These are phyloP conservation scores for Parnassius mnemosyne DNA, from an alignment of 2,888 invertebrate genomes.

Conservation along the genomic window DNA sequence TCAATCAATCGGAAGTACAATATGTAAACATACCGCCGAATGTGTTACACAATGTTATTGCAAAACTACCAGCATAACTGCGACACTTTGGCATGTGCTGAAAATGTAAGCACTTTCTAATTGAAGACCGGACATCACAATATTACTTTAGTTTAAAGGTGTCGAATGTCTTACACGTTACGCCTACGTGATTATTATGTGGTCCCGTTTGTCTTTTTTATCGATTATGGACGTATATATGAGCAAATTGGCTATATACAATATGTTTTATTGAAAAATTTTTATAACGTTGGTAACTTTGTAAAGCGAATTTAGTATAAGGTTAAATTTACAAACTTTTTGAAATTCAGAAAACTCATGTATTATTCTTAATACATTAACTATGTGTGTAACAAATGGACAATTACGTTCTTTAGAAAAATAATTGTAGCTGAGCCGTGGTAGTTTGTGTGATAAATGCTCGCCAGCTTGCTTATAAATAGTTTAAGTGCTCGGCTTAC, in stretches of 20 bases:
- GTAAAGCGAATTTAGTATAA: too few relatives aligned
- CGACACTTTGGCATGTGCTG: conserved; percentile 62
- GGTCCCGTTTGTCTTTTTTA: not conserved
- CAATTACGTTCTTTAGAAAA: too few relatives aligned
- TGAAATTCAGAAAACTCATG: too few relatives aligned
- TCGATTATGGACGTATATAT: not conserved
- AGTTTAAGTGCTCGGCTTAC: too few relatives aligned
- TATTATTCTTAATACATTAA: too few relatives aligned
- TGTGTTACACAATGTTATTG: conserved; percentile 63
- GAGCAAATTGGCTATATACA: not conserved
- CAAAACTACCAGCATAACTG: conserved; percentile 42
- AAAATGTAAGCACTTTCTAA: conserved; percentile 64
- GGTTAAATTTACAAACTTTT: too few relatives aligned
- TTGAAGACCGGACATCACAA: conserved; percentile 39
- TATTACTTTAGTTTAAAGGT: conserved; percentile 33
- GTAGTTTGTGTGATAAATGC: too few relatives aligned
- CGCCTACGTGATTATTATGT: conserved; percentile 9
- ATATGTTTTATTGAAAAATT: too few relatives aligned
- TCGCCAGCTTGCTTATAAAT: too few relatives aligned
- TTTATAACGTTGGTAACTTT: too few relatives aligned
- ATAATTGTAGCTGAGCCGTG: too few relatives aligned
- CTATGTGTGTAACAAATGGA: too few relatives aligned
- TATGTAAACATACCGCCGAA: conserved; percentile 57
- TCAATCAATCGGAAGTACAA: conserved; percentile 71
- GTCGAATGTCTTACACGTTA: conserved; percentile 27